These are phyloP conservation scores for Coilia nasus DNA, from an alignment of 2,797 vertebrate species.

Conservation along the genomic window DNA sequence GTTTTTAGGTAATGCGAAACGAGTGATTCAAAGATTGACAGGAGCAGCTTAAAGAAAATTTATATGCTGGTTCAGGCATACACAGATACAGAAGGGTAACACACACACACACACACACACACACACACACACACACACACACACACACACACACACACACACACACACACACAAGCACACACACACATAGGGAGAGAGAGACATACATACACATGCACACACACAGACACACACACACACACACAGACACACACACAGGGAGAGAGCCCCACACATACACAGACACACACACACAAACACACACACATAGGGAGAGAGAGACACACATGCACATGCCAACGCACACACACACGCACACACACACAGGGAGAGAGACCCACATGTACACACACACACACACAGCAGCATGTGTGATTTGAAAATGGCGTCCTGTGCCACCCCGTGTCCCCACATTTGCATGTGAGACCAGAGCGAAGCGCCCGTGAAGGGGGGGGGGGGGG, in stretches of 20 bases:
- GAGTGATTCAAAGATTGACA: not conserved
- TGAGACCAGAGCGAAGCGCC: not conserved
- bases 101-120: too few species aligned
- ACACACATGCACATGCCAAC: not conserved
- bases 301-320: too few species aligned
- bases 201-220: too few species aligned
- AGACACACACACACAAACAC: too few species aligned
- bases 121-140: too few species aligned
- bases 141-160: too few species aligned
- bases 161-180: too few species aligned
- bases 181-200: too few species aligned
- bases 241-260: too few species aligned
- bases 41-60: not conserved
- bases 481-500: not conserved
- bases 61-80: not conserved
- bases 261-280: too few species aligned
- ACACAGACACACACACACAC: too few species aligned
- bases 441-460: conserved; percentile 12
- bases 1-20: not conserved
- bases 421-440: conserved; percentile 25
- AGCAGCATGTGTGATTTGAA: not conserved
- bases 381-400: not conserved
- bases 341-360: not conserved
- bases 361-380: not conserved
- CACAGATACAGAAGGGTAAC: too few species aligned